A percentile compares a stretch with the other conserved stretches of the same genome.
Evolutionary conservation across 2,113 vertebrate species (phyloP).

Genomic region (Nesoenas mayeri): DNA sequence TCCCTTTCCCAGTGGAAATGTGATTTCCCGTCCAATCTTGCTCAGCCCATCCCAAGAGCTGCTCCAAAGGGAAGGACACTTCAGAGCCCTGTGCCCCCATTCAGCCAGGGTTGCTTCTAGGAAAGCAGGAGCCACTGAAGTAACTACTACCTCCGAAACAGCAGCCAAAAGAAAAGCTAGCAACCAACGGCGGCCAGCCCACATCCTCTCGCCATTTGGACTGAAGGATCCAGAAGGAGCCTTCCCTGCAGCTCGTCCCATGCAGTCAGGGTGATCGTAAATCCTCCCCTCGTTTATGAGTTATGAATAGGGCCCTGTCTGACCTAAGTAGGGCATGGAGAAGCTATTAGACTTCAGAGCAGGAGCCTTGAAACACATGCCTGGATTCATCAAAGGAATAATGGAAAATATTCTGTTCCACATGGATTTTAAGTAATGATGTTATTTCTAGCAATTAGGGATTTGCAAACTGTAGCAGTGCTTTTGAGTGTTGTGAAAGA

Average conservation of each 20-base stretch:
- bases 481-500: background rate
- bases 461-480: background rate
- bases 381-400: constrained; percentile 58
- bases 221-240: constrained; percentile 25
- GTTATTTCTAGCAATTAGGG: constrained; percentile 53
- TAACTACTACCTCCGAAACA: background rate
- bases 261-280: constrained; percentile 27
- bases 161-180: constrained; percentile 26
- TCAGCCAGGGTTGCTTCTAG: background rate
- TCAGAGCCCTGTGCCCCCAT: accelerated
- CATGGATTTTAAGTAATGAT: background rate
- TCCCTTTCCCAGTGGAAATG: background rate
- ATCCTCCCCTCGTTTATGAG: constrained; percentile 47
- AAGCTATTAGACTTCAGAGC: constrained; percentile 60
- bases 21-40: background rate
- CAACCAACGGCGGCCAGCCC: background rate
- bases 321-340: constrained; percentile 65
- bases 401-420: constrained; percentile 59
- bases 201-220: constrained; percentile 18
- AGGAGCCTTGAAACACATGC: constrained; percentile 51
- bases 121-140: background rate
- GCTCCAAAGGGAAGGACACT: background rate
- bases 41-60: background rate
- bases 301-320: constrained; percentile 67
- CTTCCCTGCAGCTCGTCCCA: constrained; percentile 52